Evolutionary conservation across 2,888 invertebrate species (phyloP), one percentile per base, ranked within the genome.

Genomic region (Lysandra coridon): DNA sequence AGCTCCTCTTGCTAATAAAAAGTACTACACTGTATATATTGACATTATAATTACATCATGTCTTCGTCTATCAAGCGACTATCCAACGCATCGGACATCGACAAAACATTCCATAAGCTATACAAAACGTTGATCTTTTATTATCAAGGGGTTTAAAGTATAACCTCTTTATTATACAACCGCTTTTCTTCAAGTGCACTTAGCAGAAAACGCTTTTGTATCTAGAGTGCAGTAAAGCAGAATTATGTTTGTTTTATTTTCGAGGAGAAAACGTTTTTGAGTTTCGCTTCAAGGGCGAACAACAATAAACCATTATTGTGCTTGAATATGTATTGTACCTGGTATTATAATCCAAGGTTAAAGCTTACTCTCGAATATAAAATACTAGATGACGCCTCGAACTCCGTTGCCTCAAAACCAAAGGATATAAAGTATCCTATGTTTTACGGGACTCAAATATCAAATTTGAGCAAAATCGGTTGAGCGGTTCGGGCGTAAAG

Each of bases 221-320:
- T 30, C 69, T 69, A 6, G 33, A 64, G 69, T 14, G 69, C 33
- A 14, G 69, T 37, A 69, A 69, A 69, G 14, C 30, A 14, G 69
- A 37, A 69, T 69, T 69, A 37, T 33, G 33, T 69, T 69, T 69
- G 69, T 69, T 33, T 69, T 69, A 69, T 69, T 5, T 69, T 17
- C 69, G 12, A 14, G 33, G 17, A 33, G 69, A 69, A 69, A 69
- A 69, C 33, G 37, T 69, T 69, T 69, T 69, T 37, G 17, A 37
- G 4, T 37, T 69, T 10, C 30, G 37, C 5, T 69, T 37, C 69
- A 69, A 33, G 69, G 69, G 33, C 69, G 69, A 10, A 5, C 33
- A 69, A 69, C 69, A 69, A 69, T 69, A 69, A 69, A 37, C 33
- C 1, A 33, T 17, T 69, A 33, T 69, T 33, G 69, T 69, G 33